Evolutionary conservation across 2,888 invertebrate genomes (phyloP), one percentile per base, ranked within the genome.

Genomic region (Serripes groenlandicus): DNA sequence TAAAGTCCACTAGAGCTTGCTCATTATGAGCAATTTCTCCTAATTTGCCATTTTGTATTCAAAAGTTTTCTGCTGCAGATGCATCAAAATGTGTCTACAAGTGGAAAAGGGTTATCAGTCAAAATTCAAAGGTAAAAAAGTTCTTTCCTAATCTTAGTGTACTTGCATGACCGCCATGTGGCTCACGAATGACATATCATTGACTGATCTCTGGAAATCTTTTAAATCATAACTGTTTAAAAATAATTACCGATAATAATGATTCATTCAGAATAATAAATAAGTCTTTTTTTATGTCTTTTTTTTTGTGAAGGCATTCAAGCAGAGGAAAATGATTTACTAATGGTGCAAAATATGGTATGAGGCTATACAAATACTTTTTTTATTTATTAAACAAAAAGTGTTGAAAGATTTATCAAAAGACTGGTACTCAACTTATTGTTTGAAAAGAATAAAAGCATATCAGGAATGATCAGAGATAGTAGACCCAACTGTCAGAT

Each of bases 261-360:
- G 62, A 34, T 34, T 62, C 34, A 62, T 34, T 34, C 34, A 62
- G 62, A 32, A 34, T 62, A 32, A 34, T 34, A 11, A 32, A 28
- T 15, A 32, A 62, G n/a, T n/a, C n/a, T n/a, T n/a, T n/a, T n/a
- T n/a, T n/a, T n/a, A n/a, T n/a, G n/a, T n/a, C n/a, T n/a, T n/a
- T 34, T 34, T 60, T 21, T n/a, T 62, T 62, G 62, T 62, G 34
- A 32, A 32, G 21, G n/a, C 15, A n/a, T 62, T 18, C 21, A 62
- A 35, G 34, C 34, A 62, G 9, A 32, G 34, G n/a, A 62, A 62
- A 60, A 34, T 62, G n/a, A 30, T 34, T 30, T 21, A 34, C 62
- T 62, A 62, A 62, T 62, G 62, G 7, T 32, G 34, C 30, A 62
- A 32, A 62, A 62, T 62, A 23, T n/a, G n/a, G n/a, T n/a, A n/a